Evolutionary conservation across 2,888 invertebrate genomes (phyloP), one percentile per base, ranked within the genome.

Genomic region (Mylabris sibirica): DNA sequence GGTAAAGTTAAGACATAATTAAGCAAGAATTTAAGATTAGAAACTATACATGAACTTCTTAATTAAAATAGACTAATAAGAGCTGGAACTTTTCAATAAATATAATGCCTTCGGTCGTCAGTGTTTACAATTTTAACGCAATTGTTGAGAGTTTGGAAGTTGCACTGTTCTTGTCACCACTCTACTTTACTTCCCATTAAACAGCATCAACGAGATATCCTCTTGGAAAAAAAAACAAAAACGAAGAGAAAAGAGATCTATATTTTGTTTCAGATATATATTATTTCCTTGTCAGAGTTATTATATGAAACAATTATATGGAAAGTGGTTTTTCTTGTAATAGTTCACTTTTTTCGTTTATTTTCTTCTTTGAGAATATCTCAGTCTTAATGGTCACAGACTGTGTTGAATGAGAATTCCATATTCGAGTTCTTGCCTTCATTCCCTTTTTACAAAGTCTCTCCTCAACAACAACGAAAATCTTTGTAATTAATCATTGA

Each of bases 11-110:
- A 14, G 35, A 1, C n/a, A 35, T 38, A 60, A 60, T 60, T 60
- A 60, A 60, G 24, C 60, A 60, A 60, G 60, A 38, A 60, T 60
- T 35, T 35, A 60, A 60, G 60, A 60, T 60, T 60, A 60, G 60
- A 35, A 60, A 60, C 60, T 60, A 60, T 60, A 53, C 20, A 17
- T 60, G 60, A 60, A 60, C 60, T 60, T 60, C 60, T 60, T 60
- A 60, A 60, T 60, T 60, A 60, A 60, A 60, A 35, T 60, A 60
- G 34, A 60, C 60, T 35, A 35, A 60, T 60, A 35, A 60, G 60
- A 35, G 20, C 22, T 60, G 12, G 38, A 60, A 60, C 35, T 60
- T 60, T 60, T 60, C 60, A 60, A 60, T 60, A 60, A 60, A 60
- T 35, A 22, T 22, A 60, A 35, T 60, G 60, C 35, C 60, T 60